Evolutionary conservation across 2,113 vertebrate genomes (phyloP).

Genomic region (Fulica atra): DNA sequence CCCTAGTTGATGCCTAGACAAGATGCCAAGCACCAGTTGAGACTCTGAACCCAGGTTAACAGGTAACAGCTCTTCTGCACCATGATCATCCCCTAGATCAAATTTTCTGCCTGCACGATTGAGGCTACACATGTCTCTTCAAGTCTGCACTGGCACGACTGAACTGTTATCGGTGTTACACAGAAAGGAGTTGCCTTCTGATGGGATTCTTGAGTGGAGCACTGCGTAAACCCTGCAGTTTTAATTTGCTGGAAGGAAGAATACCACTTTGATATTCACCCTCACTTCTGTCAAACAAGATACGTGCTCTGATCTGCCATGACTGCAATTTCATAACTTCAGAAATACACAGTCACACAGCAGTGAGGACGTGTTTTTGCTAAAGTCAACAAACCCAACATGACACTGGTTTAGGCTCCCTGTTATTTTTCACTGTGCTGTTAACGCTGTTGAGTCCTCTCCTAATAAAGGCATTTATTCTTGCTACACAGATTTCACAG

Average conservation of each 20-base stretch:
- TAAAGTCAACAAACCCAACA: background rate
- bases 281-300: slow-evolving; percentile 3
- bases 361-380: fast-evolving
- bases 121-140: background rate
- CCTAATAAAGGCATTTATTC: background rate
- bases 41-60: background rate
- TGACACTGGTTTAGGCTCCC: background rate
- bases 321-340: background rate
- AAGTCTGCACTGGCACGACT: fast-evolving
- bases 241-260: slow-evolving; percentile 20
- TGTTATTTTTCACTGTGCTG: background rate
- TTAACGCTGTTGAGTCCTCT: background rate
- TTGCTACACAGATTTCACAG: background rate
- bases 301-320: background rate
- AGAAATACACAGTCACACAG: background rate
- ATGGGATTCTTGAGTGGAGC: background rate
- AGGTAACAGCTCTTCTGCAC: background rate
- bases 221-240: background rate
- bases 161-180: background rate
- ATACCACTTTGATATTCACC: slow-evolving; percentile 10
- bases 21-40: background rate
- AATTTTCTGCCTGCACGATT: background rate
- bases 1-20: background rate
- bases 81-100: background rate
- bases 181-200: slow-evolving; percentile 7